These are phyloP conservation scores for Montipora cactus DNA, from an alignment of 64 coral and sea anemone genomes.

Conservation along the genomic window DNA sequence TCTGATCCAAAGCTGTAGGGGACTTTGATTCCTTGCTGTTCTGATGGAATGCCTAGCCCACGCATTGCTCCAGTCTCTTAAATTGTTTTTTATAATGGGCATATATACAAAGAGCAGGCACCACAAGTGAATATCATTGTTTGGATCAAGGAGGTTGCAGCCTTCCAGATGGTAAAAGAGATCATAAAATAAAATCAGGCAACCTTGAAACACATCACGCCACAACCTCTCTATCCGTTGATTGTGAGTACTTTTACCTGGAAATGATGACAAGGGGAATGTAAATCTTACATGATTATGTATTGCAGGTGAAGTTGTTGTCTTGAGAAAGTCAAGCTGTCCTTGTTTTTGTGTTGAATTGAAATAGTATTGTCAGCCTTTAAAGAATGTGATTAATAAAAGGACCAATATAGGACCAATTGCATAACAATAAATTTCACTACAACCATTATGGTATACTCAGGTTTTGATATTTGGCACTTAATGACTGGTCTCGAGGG, in stretches of 20 bases:
- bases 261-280: background rate
- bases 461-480: background rate
- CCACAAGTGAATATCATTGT: too few species aligned
- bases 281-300: background rate
- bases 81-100: too few species aligned
- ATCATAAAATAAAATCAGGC: conserved; percentile 34
- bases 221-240: conserved; percentile 8
- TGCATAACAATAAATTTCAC: background rate
- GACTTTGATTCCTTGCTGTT: background rate
- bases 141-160: background rate
- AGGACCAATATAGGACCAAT: background rate
- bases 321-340: too few species aligned
- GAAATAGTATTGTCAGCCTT: too few species aligned
- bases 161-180: conserved; percentile 34
- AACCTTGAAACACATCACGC: conserved; percentile 53
- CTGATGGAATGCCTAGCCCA: too few species aligned
- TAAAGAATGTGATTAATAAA: background rate
- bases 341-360: too few species aligned
- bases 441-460: background rate
- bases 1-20: conserved; percentile 65
- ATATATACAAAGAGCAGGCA: too few species aligned
- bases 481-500: too few species aligned
- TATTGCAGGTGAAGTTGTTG: too few species aligned
- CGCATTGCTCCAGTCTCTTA: too few species aligned
- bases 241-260: conserved; percentile 33